A percentile compares a stretch with the other conserved stretches of the same genome.
These are phyloP conservation scores for Microtus ochrogaster DNA, from an alignment of 2,113 vertebrate species.

Conservation along the genomic window DNA sequence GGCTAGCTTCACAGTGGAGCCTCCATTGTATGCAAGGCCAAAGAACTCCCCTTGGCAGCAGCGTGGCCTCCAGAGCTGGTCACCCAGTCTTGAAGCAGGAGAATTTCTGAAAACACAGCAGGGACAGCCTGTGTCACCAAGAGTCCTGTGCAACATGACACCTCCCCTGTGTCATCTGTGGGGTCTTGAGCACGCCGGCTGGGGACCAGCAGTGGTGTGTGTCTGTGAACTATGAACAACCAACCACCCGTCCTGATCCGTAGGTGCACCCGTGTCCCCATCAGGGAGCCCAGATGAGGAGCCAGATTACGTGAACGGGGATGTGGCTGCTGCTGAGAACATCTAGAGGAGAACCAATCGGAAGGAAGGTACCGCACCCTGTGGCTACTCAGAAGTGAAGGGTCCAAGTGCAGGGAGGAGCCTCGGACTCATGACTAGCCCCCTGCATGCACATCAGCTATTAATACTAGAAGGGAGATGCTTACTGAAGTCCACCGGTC, in stretches of 20 bases:
- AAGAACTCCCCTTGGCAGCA: fast-evolving
- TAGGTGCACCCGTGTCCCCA: background rate
- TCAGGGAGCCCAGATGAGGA: constrained; percentile 69
- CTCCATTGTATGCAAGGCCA: fast-evolving
- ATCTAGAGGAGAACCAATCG: background rate
- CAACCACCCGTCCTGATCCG: background rate
- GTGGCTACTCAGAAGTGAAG: background rate
- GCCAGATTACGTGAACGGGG: constrained; percentile 83
- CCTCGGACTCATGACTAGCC: background rate
- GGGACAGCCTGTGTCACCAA: fast-evolving
- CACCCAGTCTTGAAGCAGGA: background rate
- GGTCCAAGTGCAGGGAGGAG: background rate
- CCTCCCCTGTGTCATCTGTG: background rate
- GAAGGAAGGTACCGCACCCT: constrained; percentile 16
- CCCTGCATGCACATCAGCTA: background rate
- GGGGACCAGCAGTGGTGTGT: fast-evolving
- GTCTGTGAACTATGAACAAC: fast-evolving
- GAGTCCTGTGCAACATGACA: background rate
- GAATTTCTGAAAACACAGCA: background rate
- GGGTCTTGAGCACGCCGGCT: background rate
- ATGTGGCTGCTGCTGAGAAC: fast-evolving
- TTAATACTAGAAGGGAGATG: background rate
- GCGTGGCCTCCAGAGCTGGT: background rate
- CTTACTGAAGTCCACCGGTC: background rate
- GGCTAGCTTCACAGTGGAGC: background rate